phyloP scores from a whole-genome alignment of 2,797 vertebrate genomes.

The Loriculus beryllinus region DNA sequence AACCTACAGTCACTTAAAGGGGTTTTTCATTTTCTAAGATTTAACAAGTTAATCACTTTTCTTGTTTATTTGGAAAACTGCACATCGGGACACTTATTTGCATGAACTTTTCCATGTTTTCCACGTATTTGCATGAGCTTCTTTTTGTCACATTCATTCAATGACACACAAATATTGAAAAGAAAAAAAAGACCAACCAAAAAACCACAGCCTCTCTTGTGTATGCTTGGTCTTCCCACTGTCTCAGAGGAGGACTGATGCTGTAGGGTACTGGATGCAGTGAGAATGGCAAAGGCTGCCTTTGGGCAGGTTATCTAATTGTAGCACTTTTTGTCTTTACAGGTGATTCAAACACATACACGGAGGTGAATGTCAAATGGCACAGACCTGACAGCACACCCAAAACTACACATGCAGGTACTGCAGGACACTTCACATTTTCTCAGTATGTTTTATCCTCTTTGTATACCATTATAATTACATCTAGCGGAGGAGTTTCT shows the following conservation, averaged over 20 bases:
- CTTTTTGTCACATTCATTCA: background rate
- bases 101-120: background rate
- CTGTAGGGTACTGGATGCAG: background rate
- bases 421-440: background rate
- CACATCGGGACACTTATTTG: background rate
- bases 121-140: background rate
- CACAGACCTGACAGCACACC: background rate
- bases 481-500: background rate
- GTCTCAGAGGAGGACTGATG: background rate
- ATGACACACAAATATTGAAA: background rate
- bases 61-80: background rate
- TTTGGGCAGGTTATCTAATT: background rate
- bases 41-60: background rate
- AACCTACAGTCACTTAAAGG: background rate
- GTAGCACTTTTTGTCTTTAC: background rate
- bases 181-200: accelerated
- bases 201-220: background rate
- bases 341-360: background rate
- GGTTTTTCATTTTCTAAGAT: background rate
- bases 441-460: background rate
- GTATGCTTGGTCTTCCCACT: background rate
- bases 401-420: background rate
- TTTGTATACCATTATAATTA: background rate
- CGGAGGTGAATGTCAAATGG: background rate
- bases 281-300: background rate